Percentiles rank a stretch among this genome's conserved stretches.
Evolutionary conservation across 2,113 vertebrate species (phyloP).

Genomic region (Podarcis muralis): DNA sequence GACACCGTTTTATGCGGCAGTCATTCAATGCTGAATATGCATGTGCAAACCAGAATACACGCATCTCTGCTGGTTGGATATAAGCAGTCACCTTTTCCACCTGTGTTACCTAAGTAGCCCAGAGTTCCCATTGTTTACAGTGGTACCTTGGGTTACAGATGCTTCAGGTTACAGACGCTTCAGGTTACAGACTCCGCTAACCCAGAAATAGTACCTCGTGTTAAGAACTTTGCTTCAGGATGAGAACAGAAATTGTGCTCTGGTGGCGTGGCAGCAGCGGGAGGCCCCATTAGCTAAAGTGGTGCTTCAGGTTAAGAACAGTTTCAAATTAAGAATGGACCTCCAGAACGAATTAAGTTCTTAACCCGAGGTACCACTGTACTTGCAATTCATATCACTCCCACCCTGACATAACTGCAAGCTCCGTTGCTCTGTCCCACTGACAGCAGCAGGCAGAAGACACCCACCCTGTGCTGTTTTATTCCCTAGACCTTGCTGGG

Average conservation of each 20-base stretch:
- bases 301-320: too few species aligned
- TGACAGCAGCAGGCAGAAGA: neutral
- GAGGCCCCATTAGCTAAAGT: too few species aligned
- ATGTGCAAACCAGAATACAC: neutral
- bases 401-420: neutral
- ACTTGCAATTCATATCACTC: neutral
- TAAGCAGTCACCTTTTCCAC: neutral
- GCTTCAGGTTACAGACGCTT: too few species aligned
- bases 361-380: too few species aligned
- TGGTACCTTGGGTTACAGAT: too few species aligned
- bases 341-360: too few species aligned
- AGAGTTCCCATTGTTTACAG: neutral
- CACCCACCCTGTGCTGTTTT: neutral
- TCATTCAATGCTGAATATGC: neutral
- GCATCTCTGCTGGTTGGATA: neutral
- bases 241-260: too few species aligned
- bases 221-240: too few species aligned
- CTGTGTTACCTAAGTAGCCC: neutral
- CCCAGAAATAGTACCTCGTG: too few species aligned
- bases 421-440: neutral
- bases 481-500: constrained; percentile 4
- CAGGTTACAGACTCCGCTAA: too few species aligned
- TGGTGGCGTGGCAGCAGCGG: rapidly evolving
- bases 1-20: neutral
- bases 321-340: too few species aligned